A percentile compares a stretch with the other conserved stretches of the same genome.
These are phyloP conservation scores for Neuroscelio doddi DNA, from an alignment of 2,888 invertebrate genomes.

Conservation along the genomic window DNA sequence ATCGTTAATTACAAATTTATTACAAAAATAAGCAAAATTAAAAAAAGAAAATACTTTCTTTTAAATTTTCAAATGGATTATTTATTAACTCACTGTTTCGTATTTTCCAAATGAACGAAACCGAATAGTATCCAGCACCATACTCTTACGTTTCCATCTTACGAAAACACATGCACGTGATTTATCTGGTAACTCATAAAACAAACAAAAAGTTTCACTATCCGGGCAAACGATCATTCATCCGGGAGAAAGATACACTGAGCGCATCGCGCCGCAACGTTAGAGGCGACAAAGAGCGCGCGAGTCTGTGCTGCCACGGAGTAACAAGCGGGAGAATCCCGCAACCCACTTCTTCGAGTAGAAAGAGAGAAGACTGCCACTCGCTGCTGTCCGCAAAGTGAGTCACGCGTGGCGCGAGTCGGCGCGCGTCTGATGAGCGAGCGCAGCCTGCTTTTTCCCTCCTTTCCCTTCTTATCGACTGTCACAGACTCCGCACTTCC, in stretches of 20 bases:
- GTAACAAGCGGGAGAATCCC: slow-evolving; percentile 65
- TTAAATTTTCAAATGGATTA: too few species aligned
- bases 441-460: slow-evolving; percentile 25
- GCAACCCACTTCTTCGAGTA: slow-evolving; percentile 28
- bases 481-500: slow-evolving; percentile 9
- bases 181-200: neutral
- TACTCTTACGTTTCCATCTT: slow-evolving; percentile 15
- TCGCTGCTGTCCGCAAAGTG: slow-evolving; percentile 57
- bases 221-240: slow-evolving; percentile 46
- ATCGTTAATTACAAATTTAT: too few species aligned
- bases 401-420: slow-evolving; percentile 59
- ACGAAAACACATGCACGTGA: neutral
- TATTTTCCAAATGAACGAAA: slow-evolving; percentile 7
- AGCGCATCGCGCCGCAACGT: slow-evolving; percentile 57
- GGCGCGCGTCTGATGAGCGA: slow-evolving; percentile 54
- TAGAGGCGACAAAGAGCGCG: slow-evolving; percentile 40
- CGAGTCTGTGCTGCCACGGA: slow-evolving; percentile 62
- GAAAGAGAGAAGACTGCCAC: slow-evolving; percentile 59
- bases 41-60: too few species aligned
- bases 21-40: too few species aligned
- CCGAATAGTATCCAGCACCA: slow-evolving; percentile 12
- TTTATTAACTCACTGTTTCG: slow-evolving; percentile 30
- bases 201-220: neutral
- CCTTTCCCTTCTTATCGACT: slow-evolving; percentile 8
- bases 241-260: slow-evolving; percentile 66